Evolutionary conservation across 2,113 vertebrate species (phyloP), one percentile per base, ranked within the genome.

Genomic region (Catharus fuscescens): DNA sequence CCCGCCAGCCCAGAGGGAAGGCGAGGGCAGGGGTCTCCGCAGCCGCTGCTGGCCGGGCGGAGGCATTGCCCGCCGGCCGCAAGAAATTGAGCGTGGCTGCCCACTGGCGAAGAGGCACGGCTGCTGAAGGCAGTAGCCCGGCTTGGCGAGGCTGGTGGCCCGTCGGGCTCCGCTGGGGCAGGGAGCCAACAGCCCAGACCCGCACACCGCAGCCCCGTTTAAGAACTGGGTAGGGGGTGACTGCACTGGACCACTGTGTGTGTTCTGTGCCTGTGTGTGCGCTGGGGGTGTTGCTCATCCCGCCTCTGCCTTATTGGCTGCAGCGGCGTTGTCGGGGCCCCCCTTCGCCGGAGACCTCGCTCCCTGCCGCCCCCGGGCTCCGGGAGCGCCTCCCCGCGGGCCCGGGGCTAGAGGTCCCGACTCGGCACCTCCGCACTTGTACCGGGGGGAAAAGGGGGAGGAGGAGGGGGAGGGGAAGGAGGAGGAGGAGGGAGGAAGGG

Each of bases 241-340:
- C 26, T 8, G 32, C 40, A 6, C 69, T 7, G 36, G 34, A 38
- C 53, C 54, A 88, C 45, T 26, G 36, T 8, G 80, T 70, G 62
- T 14, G 79, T 47, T 67, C 16, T 23, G 65, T 42, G 85, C 11
- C 20, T 59, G 72, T 50, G 73, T 70, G 61, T 23, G 76, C 9
- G 61, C 54, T 17, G 50, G 42, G 64, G 90, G 80, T 93, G 90
- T 78, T 83, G 84, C 85, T 77, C 65, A 56, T 81, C 60, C 69
- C 61, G 79, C 65, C 81, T 67, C 82, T 70, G 86, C 83, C 95
- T 92, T 80, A 95, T 96, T 96, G 97, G 93, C 82, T 94, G 92
- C 36, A 53, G 44, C 34, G 36, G 69, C 29, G 31, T 73, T 77
- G 84, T 62, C 70, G n/a, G 59, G 53, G 7, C 72, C 81, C 83